These are phyloP conservation scores for Eulemur rubriventer DNA, from an alignment of 2,797 vertebrate species.

Conservation along the genomic window DNA sequence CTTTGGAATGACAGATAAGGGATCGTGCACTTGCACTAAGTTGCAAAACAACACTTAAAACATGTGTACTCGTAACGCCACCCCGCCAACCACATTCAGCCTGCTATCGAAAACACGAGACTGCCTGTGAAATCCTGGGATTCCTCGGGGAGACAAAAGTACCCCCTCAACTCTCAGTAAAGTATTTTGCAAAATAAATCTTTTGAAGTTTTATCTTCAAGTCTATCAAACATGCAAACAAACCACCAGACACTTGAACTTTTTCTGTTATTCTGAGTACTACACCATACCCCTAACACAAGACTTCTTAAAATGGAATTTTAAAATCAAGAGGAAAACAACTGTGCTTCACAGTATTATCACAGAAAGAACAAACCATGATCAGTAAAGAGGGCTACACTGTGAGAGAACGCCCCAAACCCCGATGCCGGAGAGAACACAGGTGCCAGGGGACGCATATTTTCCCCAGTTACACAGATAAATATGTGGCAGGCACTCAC, in stretches of 20 bases:
- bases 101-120: background rate
- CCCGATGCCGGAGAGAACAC: too few species aligned
- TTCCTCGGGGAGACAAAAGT: background rate
- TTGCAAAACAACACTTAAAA: background rate
- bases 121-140: background rate
- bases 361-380: background rate
- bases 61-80: background rate
- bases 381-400: background rate
- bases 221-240: background rate
- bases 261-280: background rate
- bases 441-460: fast-evolving
- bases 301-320: background rate
- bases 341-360: background rate
- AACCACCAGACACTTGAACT: background rate
- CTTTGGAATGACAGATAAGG: background rate
- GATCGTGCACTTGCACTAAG: too few species aligned
- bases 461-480: background rate
- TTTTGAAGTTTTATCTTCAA: constrained; percentile 1
- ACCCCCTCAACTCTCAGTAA: background rate
- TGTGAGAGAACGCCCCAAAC: background rate
- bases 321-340: background rate
- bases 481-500: background rate
- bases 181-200: background rate
- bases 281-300: background rate
- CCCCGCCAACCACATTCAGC: background rate